Conservation (phyloP, 2,888 invertebrate species). For the Drosophila multiciliata region DNA sequence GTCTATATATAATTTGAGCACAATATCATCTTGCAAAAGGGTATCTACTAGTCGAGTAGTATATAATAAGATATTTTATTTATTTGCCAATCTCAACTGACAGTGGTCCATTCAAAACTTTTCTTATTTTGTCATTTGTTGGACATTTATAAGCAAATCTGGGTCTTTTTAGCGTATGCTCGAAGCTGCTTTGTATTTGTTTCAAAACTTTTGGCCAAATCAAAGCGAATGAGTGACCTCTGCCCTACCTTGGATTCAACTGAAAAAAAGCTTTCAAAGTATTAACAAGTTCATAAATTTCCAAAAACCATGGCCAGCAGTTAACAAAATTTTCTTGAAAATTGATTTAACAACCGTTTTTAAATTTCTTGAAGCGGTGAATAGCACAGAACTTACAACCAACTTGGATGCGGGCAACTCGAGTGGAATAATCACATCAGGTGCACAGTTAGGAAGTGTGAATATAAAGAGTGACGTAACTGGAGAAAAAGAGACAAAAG, state of each 20-base stretch:
- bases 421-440: conserved; percentile 26
- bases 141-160: conserved; percentile 75
- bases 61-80: conserved; percentile 7
- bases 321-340: conserved; percentile 24
- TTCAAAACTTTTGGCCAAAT: conserved; percentile 64
- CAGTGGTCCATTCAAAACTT: conserved; percentile 52
- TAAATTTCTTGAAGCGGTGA: conserved; percentile 30
- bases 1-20: neutral
- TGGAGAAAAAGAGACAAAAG: neutral
- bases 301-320: conserved; percentile 13
- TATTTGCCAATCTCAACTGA: conserved; percentile 19
- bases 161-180: conserved; percentile 56
- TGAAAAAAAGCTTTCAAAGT: conserved; percentile 69
- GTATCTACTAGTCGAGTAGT: neutral
- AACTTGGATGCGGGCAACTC: conserved; percentile 25
- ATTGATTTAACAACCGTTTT: conserved; percentile 43
- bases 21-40: neutral
- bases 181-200: conserved; percentile 38
- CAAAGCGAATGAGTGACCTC: conserved; percentile 42
- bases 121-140: conserved; percentile 63
- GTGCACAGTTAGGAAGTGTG: neutral
- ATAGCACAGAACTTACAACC: conserved; percentile 3
- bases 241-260: conserved; percentile 38
- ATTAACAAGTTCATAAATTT: conserved; percentile 68
- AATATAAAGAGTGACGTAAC: conserved; percentile 1